Conservation (phyloP, 1,140 invertebrate species). For the Bursaphelenchus mucronatus region DNA sequence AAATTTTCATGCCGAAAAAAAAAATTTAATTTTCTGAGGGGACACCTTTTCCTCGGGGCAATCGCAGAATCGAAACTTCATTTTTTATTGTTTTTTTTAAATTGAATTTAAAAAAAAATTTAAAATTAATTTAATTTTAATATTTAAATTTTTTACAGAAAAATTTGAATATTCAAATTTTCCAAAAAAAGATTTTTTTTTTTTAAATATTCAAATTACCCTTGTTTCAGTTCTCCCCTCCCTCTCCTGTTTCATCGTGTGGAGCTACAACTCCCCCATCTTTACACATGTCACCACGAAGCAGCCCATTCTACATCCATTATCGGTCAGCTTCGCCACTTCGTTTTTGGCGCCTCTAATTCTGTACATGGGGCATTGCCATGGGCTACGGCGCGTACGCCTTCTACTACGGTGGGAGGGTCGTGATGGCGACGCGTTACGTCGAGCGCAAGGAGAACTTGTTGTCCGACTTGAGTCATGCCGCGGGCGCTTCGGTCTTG, state of each 20-base stretch:
- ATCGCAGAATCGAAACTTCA: no score
- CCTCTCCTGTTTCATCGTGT: conserved; percentile 31
- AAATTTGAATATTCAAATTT: neutral
- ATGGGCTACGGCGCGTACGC: conserved; percentile 41
- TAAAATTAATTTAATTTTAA: no score
- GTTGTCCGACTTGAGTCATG: conserved; percentile 25
- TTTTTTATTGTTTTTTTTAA: no score
- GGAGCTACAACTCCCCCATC: conserved; percentile 35
- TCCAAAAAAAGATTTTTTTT: no score
- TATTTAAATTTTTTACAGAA: no score
- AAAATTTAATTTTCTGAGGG: no score
- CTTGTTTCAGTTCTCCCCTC: conserved; percentile 38
- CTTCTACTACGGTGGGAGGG: conserved; percentile 29
- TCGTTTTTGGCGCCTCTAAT: conserved; percentile 38
- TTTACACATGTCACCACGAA: conserved; percentile 19
- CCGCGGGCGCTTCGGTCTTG: conserved; percentile 38
- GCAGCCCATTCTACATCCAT: conserved; percentile 26
- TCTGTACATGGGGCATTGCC: conserved; percentile 34
- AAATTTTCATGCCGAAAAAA: no score
- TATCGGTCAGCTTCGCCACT: conserved; percentile 37
- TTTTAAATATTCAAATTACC: neutral
- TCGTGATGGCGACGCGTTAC: conserved; percentile 11
- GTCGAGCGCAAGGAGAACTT: conserved; percentile 25
- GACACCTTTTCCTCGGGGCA: no score
- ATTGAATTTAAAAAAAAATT: no score